A percentile compares a stretch with the other conserved stretches of the same genome.
Evolutionary conservation across 2,888 invertebrate genomes (phyloP).

Genomic region (Acanthosepion pharaonis): DNA sequence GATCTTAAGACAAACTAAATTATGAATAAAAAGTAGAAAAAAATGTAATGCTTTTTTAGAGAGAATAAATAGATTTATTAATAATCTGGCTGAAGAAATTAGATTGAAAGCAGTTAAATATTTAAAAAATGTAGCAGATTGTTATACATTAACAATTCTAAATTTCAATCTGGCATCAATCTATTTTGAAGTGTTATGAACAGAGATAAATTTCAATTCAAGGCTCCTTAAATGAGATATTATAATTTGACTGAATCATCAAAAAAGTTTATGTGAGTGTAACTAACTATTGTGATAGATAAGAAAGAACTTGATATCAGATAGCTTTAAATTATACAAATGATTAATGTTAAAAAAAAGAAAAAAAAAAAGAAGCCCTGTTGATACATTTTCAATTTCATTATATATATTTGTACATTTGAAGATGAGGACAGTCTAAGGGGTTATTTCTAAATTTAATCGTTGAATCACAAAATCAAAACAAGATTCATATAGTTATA

Average conservation of each 20-base stretch:
- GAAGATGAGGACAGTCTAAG: too few relatives aligned
- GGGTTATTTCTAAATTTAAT: too few relatives aligned
- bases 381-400: neutral
- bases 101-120: neutral
- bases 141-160: neutral
- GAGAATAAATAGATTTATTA: neutral
- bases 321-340: neutral
- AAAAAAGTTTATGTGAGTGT: neutral
- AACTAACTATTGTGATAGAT: neutral
- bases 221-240: neutral
- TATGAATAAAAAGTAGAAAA: too few relatives aligned
- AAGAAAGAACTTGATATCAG: neutral
- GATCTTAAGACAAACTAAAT: too few relatives aligned
- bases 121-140: neutral
- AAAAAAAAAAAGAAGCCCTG: neutral
- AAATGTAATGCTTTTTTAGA: neutral
- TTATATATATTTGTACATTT: neutral
- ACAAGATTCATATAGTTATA: too few relatives aligned
- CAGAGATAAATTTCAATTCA: neutral
- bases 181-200: neutral
- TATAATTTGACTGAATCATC: neutral
- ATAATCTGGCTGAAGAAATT: neutral
- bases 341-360: neutral
- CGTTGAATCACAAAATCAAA: too few relatives aligned
- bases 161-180: neutral